phyloP scores from a whole-genome alignment of 2,888 invertebrate genomes.

The Drosophila ezoana region DNA sequence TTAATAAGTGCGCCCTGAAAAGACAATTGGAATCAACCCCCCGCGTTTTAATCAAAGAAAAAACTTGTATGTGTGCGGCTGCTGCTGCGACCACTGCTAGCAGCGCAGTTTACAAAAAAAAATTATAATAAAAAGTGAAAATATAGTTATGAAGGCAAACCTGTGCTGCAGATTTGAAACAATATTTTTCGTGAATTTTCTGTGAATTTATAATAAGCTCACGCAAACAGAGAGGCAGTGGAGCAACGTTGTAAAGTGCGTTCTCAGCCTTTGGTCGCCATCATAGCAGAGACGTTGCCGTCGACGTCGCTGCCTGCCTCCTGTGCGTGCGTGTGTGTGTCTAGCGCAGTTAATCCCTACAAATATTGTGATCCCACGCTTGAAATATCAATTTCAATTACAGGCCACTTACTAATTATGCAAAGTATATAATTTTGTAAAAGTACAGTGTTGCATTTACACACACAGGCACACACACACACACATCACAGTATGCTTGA shows the following conservation, averaged over 20 bases:
- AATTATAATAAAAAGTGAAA: slow-evolving; percentile 60
- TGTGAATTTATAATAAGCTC: slow-evolving; percentile 32
- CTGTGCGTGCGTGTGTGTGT: slow-evolving; percentile 36
- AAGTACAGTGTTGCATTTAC: slow-evolving; percentile 75
- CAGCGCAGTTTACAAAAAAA: slow-evolving; percentile 56
- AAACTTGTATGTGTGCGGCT: slow-evolving; percentile 67
- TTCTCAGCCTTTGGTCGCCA: slow-evolving; percentile 76
- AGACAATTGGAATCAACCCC: slow-evolving; percentile 70
- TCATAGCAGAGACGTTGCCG: slow-evolving; percentile 62
- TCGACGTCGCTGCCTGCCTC: slow-evolving; percentile 40
- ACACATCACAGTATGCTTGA: slow-evolving; percentile 14
- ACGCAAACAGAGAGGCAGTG: slow-evolving; percentile 14
- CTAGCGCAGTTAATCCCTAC: slow-evolving; percentile 56
- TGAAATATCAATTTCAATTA: slow-evolving; percentile 44
- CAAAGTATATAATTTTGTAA: slow-evolving; percentile 52
- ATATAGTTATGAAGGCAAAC: slow-evolving; percentile 36
- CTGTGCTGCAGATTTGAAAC: slow-evolving; percentile 2
- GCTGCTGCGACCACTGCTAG: slow-evolving; percentile 43
- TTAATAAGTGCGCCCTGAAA: slow-evolving; percentile 40
- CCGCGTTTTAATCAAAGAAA: slow-evolving; percentile 70
- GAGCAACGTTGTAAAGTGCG: slow-evolving; percentile 71
- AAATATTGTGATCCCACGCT: slow-evolving; percentile 61
- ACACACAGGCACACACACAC: slow-evolving; percentile 17
- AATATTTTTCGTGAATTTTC: slow-evolving; percentile 20
- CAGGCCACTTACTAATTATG: slow-evolving; percentile 41